These are phyloP conservation scores for Macheiramphus alcinus DNA, from an alignment of 2,113 vertebrate genomes.

Conservation along the genomic window DNA sequence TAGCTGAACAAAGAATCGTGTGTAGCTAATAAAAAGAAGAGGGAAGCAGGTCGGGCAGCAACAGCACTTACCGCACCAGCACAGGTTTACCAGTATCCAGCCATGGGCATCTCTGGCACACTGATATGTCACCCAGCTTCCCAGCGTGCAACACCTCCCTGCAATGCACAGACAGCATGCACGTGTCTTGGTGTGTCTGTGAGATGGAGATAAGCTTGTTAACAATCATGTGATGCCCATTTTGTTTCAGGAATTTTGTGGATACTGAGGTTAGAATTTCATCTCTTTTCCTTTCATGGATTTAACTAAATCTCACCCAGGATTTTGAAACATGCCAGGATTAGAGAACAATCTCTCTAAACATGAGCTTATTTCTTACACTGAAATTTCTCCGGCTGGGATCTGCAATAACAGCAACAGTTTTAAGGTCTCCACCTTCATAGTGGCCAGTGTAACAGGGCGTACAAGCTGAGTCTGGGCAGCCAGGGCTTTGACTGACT, in stretches of 20 bases:
- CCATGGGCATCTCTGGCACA: neutral
- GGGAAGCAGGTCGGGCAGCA: neutral
- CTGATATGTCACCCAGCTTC: neutral
- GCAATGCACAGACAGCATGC: rapidly evolving
- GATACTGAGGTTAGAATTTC: neutral
- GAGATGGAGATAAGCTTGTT: neutral
- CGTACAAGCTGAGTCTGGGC: neutral
- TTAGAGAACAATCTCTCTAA: constrained; percentile 24
- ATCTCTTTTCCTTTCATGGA: neutral
- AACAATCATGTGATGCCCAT: rapidly evolving
- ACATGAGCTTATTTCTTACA: neutral
- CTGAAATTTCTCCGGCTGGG: neutral
- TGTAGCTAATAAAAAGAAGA: neutral
- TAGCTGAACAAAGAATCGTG: neutral
- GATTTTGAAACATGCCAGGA: constrained; percentile 4
- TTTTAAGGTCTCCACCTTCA: neutral
- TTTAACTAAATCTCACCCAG: constrained; percentile 39
- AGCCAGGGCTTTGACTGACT: neutral
- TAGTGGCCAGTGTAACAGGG: neutral
- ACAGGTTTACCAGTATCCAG: neutral
- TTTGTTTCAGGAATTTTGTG: neutral
- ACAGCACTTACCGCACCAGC: rapidly evolving
- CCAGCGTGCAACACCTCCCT: rapidly evolving
- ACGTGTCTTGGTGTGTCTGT: rapidly evolving
- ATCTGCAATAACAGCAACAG: neutral